Conservation (phyloP, 2,113 vertebrate species). For the Furnarius figulus region DNA sequence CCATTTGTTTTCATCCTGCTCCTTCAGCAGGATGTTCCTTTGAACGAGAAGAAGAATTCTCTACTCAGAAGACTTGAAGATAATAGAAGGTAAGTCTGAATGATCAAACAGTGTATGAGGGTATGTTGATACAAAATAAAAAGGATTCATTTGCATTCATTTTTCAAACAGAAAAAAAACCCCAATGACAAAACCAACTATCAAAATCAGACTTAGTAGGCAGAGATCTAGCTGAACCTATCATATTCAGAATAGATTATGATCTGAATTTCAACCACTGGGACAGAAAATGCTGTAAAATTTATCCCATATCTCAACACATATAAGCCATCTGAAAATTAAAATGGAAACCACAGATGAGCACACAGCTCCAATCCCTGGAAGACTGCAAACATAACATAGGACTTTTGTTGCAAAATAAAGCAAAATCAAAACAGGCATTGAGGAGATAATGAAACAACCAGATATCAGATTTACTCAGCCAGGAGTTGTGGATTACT, state of each 20-base stretch:
- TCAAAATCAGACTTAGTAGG: not conserved
- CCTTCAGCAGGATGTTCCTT: not conserved
- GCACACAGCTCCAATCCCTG: not conserved
- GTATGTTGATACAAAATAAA: not conserved
- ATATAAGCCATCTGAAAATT: not conserved
- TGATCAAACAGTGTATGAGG: not conserved
- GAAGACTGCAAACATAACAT: not conserved
- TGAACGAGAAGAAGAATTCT: not conserved
- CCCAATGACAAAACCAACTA: not conserved
- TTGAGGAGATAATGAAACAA: not conserved
- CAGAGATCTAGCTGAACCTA: not conserved
- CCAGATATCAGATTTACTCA: not conserved
- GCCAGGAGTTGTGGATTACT: not conserved
- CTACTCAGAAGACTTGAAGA: not conserved
- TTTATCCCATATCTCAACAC: not conserved
- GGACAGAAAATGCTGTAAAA: not conserved
- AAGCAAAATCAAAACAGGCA: not conserved
- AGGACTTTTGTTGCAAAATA: not conserved
- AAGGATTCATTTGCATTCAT: not conserved
- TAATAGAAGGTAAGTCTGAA: not conserved
- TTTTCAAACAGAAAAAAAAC: not conserved
- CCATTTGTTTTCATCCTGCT: not conserved
- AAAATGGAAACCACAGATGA: not conserved
- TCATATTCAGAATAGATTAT: not conserved
- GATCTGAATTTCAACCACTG: not conserved